Evolutionary conservation across 2,797 vertebrate genomes (phyloP), one percentile per base, ranked within the genome.

Genomic region (Cuniculus paca): DNA sequence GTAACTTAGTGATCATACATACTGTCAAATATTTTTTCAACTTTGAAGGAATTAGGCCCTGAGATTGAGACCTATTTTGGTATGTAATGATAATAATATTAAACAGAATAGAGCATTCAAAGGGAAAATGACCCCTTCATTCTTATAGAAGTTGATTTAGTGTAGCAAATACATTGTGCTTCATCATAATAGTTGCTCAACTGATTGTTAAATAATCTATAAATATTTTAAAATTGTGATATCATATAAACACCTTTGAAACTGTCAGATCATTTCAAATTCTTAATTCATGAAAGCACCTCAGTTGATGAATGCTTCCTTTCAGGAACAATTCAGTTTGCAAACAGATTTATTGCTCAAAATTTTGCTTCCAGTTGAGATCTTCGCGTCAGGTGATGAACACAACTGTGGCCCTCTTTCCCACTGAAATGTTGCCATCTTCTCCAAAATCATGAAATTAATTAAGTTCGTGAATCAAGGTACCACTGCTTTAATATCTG

Each of bases 201-300:
- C 90, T 95, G 39, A 90, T 61, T 84, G 65, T 84, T 86, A 94
- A 95, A 96, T 91, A 17, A 96, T 96, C 95, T 96, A 94, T 84
- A 95, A 63, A 61, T n/a, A 10, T 87, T 61, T 97, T 95, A 90
- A 79, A 92, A 78, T 75, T 96, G 10, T 93, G 42, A 90, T 95
- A 63, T 34, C 50, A 74, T 97, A 2, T 88, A 92, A 93, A 77
- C 74, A 36, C 5, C 45, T 95, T 95, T 97, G 72, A 95, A 95
- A 80, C 24, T 78, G 88, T 92, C 68, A 93, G 42, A 72, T 79
- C 58, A 96, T 91, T 88, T 95, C 34, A 89, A 95, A 12, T 52
- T 82, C 12, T 77, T 95, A 94, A 70, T 88, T 87, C 5, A 31
- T 75, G 26, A 48, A 75, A 48, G 26, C 16, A 45, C 10, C 13